phyloP scores from a whole-genome alignment of 2,113 vertebrate genomes.

The Plotosus lineatus region DNA sequence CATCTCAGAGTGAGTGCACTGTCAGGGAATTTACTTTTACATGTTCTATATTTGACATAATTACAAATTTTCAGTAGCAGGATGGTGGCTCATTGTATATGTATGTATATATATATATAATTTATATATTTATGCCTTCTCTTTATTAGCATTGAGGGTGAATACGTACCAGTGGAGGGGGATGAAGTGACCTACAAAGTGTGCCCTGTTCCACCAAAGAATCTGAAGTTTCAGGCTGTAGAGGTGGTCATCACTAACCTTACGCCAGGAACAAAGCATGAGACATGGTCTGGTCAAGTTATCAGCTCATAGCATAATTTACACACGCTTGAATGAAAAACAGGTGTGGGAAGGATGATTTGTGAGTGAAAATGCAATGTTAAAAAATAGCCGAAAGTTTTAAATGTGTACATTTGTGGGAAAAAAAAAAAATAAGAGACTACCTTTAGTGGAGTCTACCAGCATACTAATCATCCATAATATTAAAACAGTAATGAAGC shows the following conservation, averaged over 20 bases:
- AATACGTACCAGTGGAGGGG: slow-evolving; percentile 95
- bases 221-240: slow-evolving; percentile 96
- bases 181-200: slow-evolving; percentile 98
- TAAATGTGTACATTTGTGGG: slow-evolving; percentile 2
- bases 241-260: slow-evolving; percentile 96
- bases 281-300: slow-evolving; percentile 97
- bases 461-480: too few relatives aligned
- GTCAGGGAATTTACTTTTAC: not conserved
- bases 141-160: slow-evolving; percentile 89
- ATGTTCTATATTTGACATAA: not conserved
- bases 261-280: slow-evolving; percentile 90
- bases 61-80: too few relatives aligned
- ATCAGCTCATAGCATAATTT: slow-evolving; percentile 81
- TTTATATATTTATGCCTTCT: too few relatives aligned
- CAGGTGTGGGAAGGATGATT: not conserved
- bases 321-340: slow-evolving; percentile 1
- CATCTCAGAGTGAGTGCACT: slow-evolving; percentile 88
- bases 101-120: too few relatives aligned
- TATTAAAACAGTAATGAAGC: too few relatives aligned
- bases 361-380: not conserved
- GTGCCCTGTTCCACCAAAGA: slow-evolving; percentile 95
- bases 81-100: too few relatives aligned
- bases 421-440: too few relatives aligned
- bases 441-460: too few relatives aligned
- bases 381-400: slow-evolving; percentile 5